Evolutionary conservation across 1,140 invertebrate genomes (phyloP).

Genomic region (Rhagoletis zephyria): DNA sequence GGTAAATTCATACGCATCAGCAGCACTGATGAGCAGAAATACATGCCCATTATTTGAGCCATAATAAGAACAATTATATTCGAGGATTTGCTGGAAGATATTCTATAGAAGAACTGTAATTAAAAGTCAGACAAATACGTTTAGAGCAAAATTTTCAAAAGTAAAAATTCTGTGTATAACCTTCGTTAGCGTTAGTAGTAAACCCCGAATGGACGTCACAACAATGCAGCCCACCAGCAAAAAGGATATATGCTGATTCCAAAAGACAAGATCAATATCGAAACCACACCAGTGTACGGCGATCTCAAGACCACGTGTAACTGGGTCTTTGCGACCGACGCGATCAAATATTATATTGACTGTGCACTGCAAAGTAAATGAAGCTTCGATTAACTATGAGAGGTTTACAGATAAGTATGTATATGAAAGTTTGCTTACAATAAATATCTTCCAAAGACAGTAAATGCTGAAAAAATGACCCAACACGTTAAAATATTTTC

Average conservation of each 20-base stretch:
- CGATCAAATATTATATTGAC: constrained; percentile 99
- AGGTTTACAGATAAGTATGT: not conserved
- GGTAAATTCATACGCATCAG: constrained; percentile 99
- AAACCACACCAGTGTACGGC: constrained; percentile 97
- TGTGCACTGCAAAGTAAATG: constrained; percentile 80
- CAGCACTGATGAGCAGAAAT: constrained; percentile 98
- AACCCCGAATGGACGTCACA: constrained; percentile 95
- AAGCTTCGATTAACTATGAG: no score
- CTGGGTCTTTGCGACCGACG: constrained; percentile 98
- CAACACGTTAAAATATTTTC: constrained; percentile 98
- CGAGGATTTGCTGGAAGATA: constrained; percentile 99
- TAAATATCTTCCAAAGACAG: constrained; percentile 99
- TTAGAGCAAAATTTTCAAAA: not conserved
- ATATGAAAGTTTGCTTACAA: constrained; percentile 73
- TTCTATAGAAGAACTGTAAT: constrained; percentile 98
- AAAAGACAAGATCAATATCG: constrained; percentile 96
- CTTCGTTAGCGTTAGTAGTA: constrained; percentile 97
- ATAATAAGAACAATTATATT: constrained; percentile 97
- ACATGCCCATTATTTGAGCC: constrained; percentile 99
- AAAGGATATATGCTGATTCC: constrained; percentile 99
- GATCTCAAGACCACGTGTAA: constrained; percentile 96
- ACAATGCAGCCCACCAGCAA: constrained; percentile 97
- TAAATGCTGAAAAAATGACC: constrained; percentile 99
- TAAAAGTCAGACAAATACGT: not conserved
- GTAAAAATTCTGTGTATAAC: constrained; percentile 74